Base-by-base conservation (phyloP, 2,797 vertebrate species). In the Limnodromus scolopaceus region DNA sequence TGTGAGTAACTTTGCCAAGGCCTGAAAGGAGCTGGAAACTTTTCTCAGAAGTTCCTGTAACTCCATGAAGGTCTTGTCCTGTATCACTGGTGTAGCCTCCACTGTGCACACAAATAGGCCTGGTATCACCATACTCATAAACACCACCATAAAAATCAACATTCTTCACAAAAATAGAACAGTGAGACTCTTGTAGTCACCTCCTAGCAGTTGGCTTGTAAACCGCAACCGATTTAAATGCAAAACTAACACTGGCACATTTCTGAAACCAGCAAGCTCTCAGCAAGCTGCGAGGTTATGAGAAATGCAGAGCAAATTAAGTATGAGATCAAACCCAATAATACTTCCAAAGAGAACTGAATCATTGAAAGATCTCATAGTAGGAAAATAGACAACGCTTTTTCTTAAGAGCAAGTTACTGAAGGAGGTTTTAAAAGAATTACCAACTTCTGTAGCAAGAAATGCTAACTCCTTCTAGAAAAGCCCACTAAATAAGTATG, bases 251-350 rank as follows among this genome's bases (percentile, higher is more conserved):
- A 85, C 38, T 60, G 74, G 79, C 60, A 84, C 68, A 17, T 87
- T 68, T 63, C 85, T 82, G 79, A 89, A 93, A 49, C 58, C 63
- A 92, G 23, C 79, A 90, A 64, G 53, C 64, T 74, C 70, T 4
- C 25, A 11, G 63, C 58, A 63, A 1, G 2, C 65, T 86, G 49
- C 3, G 4, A 95, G 57, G 57, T 81, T 75, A 46, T 66, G 84
- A 96, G 85, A 95, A 92, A 66, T 8, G 20, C 77, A 63, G 24
- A 75, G 64, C 32, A 87, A 90, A 83, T 87, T 86, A 95, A 88
- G 61, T 79, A 90, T 64, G 70, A 96, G 80, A 84, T 90, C 84
- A 96, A 93, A 91, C 53, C 74, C 12, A 84, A 17, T 43, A 91
- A 89, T 45, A 84, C 28, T 86, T 88, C 71, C 48, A 87, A 88